Conservation (phyloP, 1,140 invertebrate genomes). For the Dolichoris vasculosae region DNA sequence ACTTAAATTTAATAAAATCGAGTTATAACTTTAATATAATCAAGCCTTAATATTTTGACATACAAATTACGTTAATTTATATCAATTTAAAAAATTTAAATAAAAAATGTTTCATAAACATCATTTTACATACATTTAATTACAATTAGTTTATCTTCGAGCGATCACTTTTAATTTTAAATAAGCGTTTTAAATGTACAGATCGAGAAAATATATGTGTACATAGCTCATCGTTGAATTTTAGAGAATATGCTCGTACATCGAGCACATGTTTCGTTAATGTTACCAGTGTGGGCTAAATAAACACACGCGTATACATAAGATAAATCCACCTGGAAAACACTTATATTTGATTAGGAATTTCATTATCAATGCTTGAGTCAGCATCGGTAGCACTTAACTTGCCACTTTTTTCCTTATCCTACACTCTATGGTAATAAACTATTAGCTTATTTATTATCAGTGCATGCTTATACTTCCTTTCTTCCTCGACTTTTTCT, state of each 20-base stretch:
- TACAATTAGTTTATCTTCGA: too few relatives aligned
- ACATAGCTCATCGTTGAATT: neutral
- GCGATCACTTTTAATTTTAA: neutral
- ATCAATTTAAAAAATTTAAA: too few relatives aligned
- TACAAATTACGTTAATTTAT: too few relatives aligned
- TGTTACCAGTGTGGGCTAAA: neutral
- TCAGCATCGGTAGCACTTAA: constrained; percentile 15
- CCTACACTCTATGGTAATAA: neutral
- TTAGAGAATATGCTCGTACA: neutral
- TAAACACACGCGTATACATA: constrained; percentile 1
- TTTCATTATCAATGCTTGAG: constrained; percentile 25
- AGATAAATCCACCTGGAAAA: constrained; percentile 47
- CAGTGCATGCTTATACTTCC: neutral
- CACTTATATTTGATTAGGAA: constrained; percentile 46
- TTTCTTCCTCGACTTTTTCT: neutral
- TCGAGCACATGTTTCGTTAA: neutral
- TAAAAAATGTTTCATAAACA: too few relatives aligned
- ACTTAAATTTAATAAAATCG: too few relatives aligned
- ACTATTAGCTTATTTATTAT: constrained; percentile 1
- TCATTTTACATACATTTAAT: neutral
- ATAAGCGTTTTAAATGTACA: neutral
- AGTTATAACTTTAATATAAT: too few relatives aligned
- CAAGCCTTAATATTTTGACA: too few relatives aligned
- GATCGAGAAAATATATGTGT: neutral
- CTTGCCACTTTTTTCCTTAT: neutral